A percentile compares a stretch with the other conserved stretches of the same genome.
These are phyloP conservation scores for Nomada fabriciana DNA, from an alignment of 2,888 invertebrate species.

Conservation along the genomic window DNA sequence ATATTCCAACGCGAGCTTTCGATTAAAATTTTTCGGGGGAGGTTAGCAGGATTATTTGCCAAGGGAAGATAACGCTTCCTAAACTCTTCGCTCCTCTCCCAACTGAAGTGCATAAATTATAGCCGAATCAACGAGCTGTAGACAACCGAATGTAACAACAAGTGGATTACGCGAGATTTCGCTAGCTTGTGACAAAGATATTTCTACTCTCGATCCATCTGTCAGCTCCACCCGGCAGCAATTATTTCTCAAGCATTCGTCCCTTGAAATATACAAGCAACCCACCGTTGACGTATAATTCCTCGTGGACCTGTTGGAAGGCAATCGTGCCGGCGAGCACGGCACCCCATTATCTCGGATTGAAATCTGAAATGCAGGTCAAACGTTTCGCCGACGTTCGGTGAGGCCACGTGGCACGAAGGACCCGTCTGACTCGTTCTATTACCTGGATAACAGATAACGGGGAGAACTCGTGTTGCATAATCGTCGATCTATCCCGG, in stretches of 20 bases:
- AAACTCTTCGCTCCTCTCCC: too few species aligned
- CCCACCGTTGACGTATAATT: not conserved
- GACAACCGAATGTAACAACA: slow-evolving; percentile 2
- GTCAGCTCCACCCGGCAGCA: not conserved
- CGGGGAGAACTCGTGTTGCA: slow-evolving; percentile 74
- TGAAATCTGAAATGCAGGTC: slow-evolving; percentile 76
- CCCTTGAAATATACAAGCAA: not conserved
- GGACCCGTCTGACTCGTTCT: slow-evolving; percentile 71
- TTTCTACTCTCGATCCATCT: not conserved
- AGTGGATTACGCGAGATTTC: not conserved
- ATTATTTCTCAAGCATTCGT: slow-evolving; percentile 8
- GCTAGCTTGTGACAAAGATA: not conserved
- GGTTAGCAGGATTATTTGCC: too few species aligned
- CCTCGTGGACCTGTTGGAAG: slow-evolving; percentile 44
- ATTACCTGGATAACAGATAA: slow-evolving; percentile 78
- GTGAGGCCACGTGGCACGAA: slow-evolving; percentile 64
- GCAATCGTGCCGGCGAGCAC: slow-evolving; percentile 78
- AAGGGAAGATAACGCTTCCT: too few species aligned
- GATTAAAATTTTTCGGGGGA: too few species aligned
- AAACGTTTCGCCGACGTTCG: slow-evolving; percentile 60
- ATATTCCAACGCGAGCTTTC: too few species aligned
- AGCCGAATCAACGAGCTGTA: not conserved
- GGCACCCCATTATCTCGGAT: slow-evolving; percentile 79
- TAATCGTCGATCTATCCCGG: slow-evolving; percentile 69
- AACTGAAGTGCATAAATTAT: not conserved